Base-by-base conservation (phyloP, 2,113 vertebrate genomes). In the Herpetotheres cachinnans region DNA sequence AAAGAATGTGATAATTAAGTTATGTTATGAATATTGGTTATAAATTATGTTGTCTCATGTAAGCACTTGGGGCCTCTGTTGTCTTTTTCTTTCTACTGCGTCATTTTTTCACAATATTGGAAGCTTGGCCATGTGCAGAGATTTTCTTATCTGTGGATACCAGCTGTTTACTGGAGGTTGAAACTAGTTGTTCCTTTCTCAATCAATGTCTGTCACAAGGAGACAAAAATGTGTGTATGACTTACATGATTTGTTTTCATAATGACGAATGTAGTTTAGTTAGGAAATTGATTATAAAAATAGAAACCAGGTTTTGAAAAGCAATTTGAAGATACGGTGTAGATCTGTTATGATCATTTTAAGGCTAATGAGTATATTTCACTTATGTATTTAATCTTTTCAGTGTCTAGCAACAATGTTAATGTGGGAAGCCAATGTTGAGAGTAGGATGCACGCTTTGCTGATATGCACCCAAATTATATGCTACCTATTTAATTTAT, bases 71-170 rank as follows among this genome's bases (percentile, higher is more conserved):
- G 69, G 85, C 59, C 97, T 97, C 87, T 96, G 88, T 97, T 95
- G 69, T 97, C 90, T 95, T 82, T 96, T 89, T 92, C 86, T 91
- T 96, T 80, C 77, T 84, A 72, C 62, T 93, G 89, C 86, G 91
- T 95, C 73, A 96, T 97, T 97, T 98, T 97, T 96, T 84, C 90
- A 93, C 91, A 92, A 50, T 97, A 95, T 93, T 96, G 96, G 94
- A 97, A 97, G 89, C 96, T 93, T 97, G 97, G 96, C 97, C 72
- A n/a, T 82, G 83, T 95, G 91, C 84, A 92, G 93, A 97, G 97
- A 97, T 97, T 98, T 97, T 87, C 98, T 98, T 98, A 98, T 98
- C 98, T 98, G 87, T 97, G 96, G 93, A 97, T 97, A 97, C 93
- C 98, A 98, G 98, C 97, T 98, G 98, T 97, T 98, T 97, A 97